Evolutionary conservation across 1,140 invertebrate genomes (phyloP), one percentile per base, ranked within the genome.

Genomic region (Drosophila bipectinata): DNA sequence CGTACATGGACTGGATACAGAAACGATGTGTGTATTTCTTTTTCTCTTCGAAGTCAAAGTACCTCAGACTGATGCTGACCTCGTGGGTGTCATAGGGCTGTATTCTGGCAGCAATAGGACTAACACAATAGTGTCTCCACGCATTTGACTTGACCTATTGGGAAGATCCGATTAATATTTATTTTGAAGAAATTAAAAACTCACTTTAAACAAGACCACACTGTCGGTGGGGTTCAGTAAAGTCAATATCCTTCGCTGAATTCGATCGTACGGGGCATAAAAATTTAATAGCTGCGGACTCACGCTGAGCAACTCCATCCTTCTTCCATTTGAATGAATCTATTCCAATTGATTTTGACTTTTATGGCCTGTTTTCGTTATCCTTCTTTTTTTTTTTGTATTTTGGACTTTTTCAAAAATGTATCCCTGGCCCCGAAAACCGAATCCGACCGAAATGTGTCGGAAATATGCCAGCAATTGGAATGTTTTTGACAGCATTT

Each of bases 401-500:
- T 58, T 54, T 69, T 12, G 3, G 3, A 12, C 10, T 37, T n/a
- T 37, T 37, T 12, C 1, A 10, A 37, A 37, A 37, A 12, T 37
- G 34, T 12, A 12, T 3, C 12, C 34, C 34, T n/a, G 10, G 9
- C 18, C 44, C 9, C 4, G 9, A 64, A 59, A 34, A 21, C 41
- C 30, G 18, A 55, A 62, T 52, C 30, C 39, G 53, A 59, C 28
- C 41, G 60, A 66, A 75, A 64, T 66, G 48, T 75, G 71, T 75
- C 49, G 69, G 60, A 74, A 74, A 75, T 74, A 67, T 60, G 61
- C 62, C 73, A 66, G 71, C 48, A 59, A 74, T 67, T 57, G 39
- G 41, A 63, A 63, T 73, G 37, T 45, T 66, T 67, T 62, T 80
- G 78, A 80, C 77, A 80, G 61, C 57, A 80, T 80, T 72, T 80